Evolutionary conservation across 1,140 invertebrate genomes (phyloP).

Genomic region (Coenobita brevimanus): DNA sequence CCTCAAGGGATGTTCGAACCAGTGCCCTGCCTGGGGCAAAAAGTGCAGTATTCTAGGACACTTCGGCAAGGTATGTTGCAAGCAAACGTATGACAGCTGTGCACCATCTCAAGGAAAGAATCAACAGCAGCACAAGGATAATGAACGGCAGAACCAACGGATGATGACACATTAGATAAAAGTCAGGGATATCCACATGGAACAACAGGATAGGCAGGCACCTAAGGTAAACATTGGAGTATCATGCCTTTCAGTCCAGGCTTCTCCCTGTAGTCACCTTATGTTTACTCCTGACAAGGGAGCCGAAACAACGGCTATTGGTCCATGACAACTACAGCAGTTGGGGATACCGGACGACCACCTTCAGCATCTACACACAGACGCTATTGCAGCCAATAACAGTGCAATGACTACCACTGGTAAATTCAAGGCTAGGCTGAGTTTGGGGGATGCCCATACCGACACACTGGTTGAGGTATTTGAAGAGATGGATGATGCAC

Average conservation of each 20-base stretch:
- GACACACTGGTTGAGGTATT: neutral
- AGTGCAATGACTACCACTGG: neutral
- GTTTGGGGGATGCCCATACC: neutral
- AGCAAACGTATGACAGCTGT: neutral
- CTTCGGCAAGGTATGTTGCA: neutral
- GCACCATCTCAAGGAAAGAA: neutral
- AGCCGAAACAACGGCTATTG: neutral
- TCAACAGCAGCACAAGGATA: neutral
- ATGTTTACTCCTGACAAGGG: neutral
- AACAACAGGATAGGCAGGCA: neutral
- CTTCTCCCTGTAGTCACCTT: neutral
- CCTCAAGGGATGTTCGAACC: neutral
- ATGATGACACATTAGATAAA: neutral
- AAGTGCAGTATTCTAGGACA: neutral
- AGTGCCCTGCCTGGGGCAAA: slow-evolving; percentile 8
- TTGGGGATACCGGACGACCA: no score
- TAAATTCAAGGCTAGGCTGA: neutral
- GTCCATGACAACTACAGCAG: neutral
- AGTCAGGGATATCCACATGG: neutral
- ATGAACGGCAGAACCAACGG: neutral
- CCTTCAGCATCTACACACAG: no score
- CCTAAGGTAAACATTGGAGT: no score
- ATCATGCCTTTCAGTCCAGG: neutral
- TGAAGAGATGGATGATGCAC: no score
- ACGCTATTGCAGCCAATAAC: neutral